Evolutionary conservation across 1,140 invertebrate genomes (phyloP).

Genomic region (Dryas iulia): DNA sequence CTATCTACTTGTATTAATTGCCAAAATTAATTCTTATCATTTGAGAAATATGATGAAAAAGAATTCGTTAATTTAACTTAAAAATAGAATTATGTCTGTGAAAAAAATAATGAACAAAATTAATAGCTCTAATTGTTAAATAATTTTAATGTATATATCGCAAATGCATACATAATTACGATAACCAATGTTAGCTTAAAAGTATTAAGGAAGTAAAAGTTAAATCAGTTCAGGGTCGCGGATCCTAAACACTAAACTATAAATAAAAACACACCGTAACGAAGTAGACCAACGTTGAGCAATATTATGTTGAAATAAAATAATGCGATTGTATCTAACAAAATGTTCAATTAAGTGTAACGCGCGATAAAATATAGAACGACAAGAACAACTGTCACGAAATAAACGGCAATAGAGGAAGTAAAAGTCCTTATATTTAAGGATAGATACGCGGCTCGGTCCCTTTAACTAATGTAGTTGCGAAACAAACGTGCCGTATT

Average conservation of each 20-base stretch:
- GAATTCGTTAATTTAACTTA: too few species aligned
- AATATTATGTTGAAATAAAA: conserved; percentile 51
- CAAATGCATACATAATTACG: not conserved
- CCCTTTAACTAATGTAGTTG: conserved; percentile 41
- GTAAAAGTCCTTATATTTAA: conserved; percentile 67
- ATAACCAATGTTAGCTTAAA: conserved; percentile 19
- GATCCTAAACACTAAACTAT: conserved; percentile 37
- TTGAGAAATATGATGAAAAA: too few species aligned
- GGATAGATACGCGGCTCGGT: conserved; percentile 42
- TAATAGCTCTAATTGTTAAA: too few species aligned
- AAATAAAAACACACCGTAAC: conserved; percentile 39
- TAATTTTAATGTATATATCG: not conserved
- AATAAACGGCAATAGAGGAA: conserved; percentile 47
- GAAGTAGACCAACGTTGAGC: conserved; percentile 37
- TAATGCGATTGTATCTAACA: conserved; percentile 48
- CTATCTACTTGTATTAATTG: too few species aligned
- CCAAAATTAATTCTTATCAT: too few species aligned
- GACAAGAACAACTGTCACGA: conserved; percentile 38
- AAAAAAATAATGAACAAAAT: too few species aligned
- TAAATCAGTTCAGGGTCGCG: conserved; percentile 49
- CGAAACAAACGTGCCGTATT: conserved; percentile 51
- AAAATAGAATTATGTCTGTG: too few species aligned
- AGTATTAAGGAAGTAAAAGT: conserved; percentile 69
- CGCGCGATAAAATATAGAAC: conserved; percentile 42
- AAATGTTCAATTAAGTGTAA: conserved; percentile 57